Evolutionary conservation across 2,113 vertebrate species (phyloP).

Genomic region (zebrafish (Danio rerio)): GRCz12tu NC_133190.1:36907001-36907500

Average conservation of each 20-base stretch:
- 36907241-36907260: constrained; percentile 73
- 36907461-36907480: constrained; percentile 75
- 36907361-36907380: constrained; percentile 77
- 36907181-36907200: constrained; percentile 69
- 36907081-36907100: background rate
- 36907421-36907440: constrained; percentile 69
- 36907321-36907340: constrained; percentile 68
- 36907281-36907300: constrained; percentile 71
- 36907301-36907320: constrained; percentile 77
- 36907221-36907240: constrained; percentile 28
- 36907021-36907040: too few species aligned
- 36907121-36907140: background rate
- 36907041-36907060: too few species aligned
- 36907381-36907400: constrained; percentile 73
- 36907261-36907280: constrained; percentile 70
- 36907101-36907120: constrained; percentile 8
- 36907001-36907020: too few species aligned
- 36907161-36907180: constrained; percentile 52
- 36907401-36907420: constrained; percentile 66
- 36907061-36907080: background rate
- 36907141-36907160: constrained; percentile 23
- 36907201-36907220: constrained; percentile 44
- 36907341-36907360: constrained; percentile 77
- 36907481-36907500: constrained; percentile 73
- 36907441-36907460: constrained; percentile 72